A percentile compares a stretch with the other conserved stretches of the same genome.
These are phyloP conservation scores for Ashinkailepas kermadecensis DNA, from an alignment of 2,888 invertebrate genomes.

Conservation along the genomic window DNA sequence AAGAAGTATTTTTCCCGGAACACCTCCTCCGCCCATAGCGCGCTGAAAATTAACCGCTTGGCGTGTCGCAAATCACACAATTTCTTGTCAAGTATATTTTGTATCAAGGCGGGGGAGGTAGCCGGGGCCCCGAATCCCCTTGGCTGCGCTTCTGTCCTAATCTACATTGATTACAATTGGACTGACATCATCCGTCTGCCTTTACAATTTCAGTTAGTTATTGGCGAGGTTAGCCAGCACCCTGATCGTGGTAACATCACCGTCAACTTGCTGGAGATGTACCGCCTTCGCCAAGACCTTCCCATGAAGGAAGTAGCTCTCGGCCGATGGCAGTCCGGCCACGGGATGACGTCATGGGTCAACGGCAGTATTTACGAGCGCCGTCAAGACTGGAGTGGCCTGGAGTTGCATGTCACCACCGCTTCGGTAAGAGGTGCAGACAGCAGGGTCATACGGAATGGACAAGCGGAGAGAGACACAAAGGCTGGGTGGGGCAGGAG, in stretches of 20 bases:
- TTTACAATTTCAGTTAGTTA: not conserved
- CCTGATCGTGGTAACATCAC: not conserved
- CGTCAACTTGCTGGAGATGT: not conserved
- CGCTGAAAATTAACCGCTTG: no score
- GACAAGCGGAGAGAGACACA: no score
- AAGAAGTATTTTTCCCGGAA: no score
- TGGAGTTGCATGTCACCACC: not conserved
- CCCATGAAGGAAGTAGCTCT: not conserved
- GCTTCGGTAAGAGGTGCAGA: not conserved
- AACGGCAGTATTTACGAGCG: conserved; percentile 11
- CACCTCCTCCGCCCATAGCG: no score
- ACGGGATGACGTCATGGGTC: not conserved
- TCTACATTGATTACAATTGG: no score
- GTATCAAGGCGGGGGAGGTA: no score
- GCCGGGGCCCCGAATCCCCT: no score
- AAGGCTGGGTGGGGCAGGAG: no score
- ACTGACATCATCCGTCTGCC: no score
- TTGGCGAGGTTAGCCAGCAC: not conserved
- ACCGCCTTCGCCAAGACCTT: not conserved
- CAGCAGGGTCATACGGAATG: not conserved
- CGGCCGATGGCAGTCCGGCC: not conserved
- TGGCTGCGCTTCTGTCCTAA: no score
- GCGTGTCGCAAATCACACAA: no score
- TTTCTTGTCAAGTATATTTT: no score
- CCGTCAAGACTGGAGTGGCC: not conserved